phyloP scores from a whole-genome alignment of 92 coral and sea anemone genomes.

The Porites lobata region DNA sequence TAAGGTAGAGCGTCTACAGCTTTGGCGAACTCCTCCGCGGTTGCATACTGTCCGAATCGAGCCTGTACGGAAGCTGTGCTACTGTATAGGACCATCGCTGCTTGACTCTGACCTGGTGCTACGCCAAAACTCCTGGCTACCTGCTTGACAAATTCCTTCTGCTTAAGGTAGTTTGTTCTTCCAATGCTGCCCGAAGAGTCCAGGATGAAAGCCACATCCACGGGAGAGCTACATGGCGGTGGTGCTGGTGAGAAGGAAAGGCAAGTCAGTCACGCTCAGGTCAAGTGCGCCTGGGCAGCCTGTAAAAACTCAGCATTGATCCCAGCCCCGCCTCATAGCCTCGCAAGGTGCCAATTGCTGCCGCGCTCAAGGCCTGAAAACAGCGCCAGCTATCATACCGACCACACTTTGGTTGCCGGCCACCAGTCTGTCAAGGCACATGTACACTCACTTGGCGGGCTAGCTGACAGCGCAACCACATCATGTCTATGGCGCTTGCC shows the following conservation, averaged over 20 bases:
- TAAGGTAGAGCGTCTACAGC: slow-evolving; percentile 30
- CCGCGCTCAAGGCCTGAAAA: too few species aligned
- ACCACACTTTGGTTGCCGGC: too few species aligned
- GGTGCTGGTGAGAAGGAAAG: slow-evolving; percentile 2
- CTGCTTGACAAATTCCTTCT: slow-evolving; percentile 59
- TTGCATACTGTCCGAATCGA: slow-evolving; percentile 23
- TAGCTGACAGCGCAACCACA: too few species aligned
- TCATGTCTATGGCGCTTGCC: too few species aligned
- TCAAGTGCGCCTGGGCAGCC: too few species aligned
- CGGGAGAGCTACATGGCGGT: slow-evolving; percentile 13
- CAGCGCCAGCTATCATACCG: too few species aligned
- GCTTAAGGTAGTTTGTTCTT: slow-evolving; percentile 34
- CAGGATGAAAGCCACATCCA: slow-evolving; percentile 66
- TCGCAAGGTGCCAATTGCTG: too few species aligned
- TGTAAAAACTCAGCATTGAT: too few species aligned
- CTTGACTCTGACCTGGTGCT: slow-evolving; percentile 43
- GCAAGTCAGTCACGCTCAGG: too few species aligned
- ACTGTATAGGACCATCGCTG: slow-evolving; percentile 62
- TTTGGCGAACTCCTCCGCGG: slow-evolving; percentile 16
- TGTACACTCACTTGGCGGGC: too few species aligned
- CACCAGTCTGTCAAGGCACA: too few species aligned
- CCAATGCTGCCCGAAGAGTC: slow-evolving; percentile 69
- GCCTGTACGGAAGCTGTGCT: slow-evolving; percentile 25
- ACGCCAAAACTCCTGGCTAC: slow-evolving; percentile 49
- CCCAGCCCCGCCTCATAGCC: too few species aligned